Conservation (phyloP, 2,113 vertebrate genomes). For the Ciconia maguari region DNA sequence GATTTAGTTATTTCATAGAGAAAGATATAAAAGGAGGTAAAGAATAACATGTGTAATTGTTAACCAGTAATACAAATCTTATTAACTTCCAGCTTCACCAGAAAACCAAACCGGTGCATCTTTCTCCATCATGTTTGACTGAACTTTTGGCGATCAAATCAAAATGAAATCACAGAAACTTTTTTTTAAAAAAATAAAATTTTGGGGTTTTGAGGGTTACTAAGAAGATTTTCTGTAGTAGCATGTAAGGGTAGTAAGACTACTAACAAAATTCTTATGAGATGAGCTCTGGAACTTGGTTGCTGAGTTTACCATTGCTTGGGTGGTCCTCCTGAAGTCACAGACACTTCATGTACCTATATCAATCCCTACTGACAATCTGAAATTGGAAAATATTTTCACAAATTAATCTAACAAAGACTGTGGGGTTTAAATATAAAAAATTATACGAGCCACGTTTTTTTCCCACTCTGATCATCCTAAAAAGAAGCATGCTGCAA, state of each 20-base stretch:
- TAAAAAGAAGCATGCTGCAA: neutral
- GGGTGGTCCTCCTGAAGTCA: neutral
- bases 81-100: neutral
- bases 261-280: neutral
- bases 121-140: neutral
- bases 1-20: neutral
- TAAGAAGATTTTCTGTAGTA: neutral
- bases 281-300: neutral
- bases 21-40: neutral
- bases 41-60: neutral
- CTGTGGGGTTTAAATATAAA: neutral
- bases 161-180: neutral
- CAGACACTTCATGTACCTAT: neutral
- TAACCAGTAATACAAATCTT: neutral
- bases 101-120: neutral
- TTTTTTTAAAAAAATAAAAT: neutral
- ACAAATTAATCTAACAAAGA: neutral
- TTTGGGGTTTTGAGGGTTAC: neutral
- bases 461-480: neutral
- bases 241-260: neutral
- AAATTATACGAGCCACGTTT: neutral
- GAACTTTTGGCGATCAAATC: neutral
- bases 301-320: neutral
- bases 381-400: neutral
- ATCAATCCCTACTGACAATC: neutral